phyloP scores from a whole-genome alignment of 2,888 invertebrate species.

The Apodemia mormo region DNA sequence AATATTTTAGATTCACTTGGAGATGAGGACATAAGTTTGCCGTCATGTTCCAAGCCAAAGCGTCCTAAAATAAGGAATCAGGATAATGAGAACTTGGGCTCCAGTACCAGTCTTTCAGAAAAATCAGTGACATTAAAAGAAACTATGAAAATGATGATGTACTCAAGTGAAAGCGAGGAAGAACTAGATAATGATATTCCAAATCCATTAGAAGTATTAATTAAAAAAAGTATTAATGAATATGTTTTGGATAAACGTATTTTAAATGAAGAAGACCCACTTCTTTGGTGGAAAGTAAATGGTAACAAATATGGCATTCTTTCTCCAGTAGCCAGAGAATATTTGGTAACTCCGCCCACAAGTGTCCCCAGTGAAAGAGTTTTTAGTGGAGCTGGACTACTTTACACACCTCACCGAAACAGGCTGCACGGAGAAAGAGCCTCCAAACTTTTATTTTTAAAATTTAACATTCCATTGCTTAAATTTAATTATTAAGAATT shows the following conservation, averaged over 20 bases:
- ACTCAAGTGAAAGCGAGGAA: constrained; percentile 30
- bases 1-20: constrained; percentile 32
- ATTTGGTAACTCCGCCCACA: constrained; percentile 38
- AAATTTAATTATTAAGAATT: no score
- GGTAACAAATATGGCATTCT: constrained; percentile 34
- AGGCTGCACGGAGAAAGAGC: no score
- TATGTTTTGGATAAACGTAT: constrained; percentile 35
- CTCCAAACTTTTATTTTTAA: no score
- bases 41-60: constrained; percentile 26
- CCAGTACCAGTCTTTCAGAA: constrained; percentile 29
- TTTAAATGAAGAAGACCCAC: constrained; percentile 35
- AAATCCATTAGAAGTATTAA: constrained; percentile 31
- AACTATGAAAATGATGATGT: constrained; percentile 25
- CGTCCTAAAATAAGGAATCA: constrained; percentile 29
- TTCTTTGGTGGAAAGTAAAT: constrained; percentile 37
- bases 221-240: constrained; percentile 32
- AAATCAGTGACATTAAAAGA: constrained; percentile 31
- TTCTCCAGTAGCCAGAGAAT: constrained; percentile 37
- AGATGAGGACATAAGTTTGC: constrained; percentile 24
- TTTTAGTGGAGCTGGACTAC: constrained; percentile 37
- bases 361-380: constrained; percentile 38
- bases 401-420: constrained; percentile 37
- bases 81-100: constrained; percentile 29
- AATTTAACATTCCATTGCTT: no score
- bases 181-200: constrained; percentile 32